Percentiles rank a stretch among this genome's conserved stretches.
These are phyloP conservation scores for Bothrops alternatus DNA, from an alignment of 2,797 vertebrate genomes.

Conservation along the genomic window DNA sequence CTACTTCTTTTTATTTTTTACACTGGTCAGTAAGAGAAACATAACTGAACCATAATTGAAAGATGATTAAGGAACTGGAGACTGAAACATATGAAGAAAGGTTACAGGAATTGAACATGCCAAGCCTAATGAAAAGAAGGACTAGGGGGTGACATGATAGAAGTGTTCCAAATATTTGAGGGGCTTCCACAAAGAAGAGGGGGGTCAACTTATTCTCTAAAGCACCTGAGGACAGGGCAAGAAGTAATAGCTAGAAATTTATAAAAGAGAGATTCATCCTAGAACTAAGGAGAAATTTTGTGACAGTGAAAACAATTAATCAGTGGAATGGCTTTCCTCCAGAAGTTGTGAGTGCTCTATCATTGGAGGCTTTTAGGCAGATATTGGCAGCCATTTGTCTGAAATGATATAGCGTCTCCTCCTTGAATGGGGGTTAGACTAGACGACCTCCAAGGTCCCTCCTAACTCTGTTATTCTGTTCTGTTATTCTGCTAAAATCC, in stretches of 20 bases:
- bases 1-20: background rate
- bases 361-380: background rate
- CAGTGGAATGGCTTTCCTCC: background rate
- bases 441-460: background rate
- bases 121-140: background rate
- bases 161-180: background rate
- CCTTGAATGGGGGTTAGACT: background rate
- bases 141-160: background rate
- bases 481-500: background rate
- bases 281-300: background rate
- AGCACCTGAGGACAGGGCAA: background rate
- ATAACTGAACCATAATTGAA: background rate
- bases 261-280: background rate
- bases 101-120: background rate
- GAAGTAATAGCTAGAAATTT: background rate
- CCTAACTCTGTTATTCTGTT: background rate
- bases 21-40: background rate
- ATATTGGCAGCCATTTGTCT: background rate
- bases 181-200: background rate
- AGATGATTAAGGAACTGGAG: background rate
- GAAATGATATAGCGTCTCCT: background rate
- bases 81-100: background rate
- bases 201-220: background rate
- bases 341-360: background rate
- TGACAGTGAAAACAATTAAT: background rate